Evolutionary conservation across 1,140 invertebrate genomes (phyloP), one percentile per base, ranked within the genome.

Genomic region (Leptinotarsa texana): DNA sequence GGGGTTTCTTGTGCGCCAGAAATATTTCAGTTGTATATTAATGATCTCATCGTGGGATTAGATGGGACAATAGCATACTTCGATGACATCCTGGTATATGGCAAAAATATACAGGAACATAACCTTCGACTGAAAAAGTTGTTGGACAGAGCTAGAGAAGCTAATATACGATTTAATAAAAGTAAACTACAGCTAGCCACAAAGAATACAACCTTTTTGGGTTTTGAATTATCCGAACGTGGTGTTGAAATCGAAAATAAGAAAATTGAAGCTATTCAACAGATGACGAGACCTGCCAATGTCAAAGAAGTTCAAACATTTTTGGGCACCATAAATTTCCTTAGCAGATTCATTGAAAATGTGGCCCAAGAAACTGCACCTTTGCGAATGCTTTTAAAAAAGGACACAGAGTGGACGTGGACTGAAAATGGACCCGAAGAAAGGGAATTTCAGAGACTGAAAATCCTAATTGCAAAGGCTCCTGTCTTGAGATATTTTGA

Each of bases 91-190:
- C 27, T 66, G 13, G 27, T 66, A 21, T 47, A 49, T 70, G 75
- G 75, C 33, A 72, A 65, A 42, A 75, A 75, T 18, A 47, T 49
- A 4, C 70, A 76, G 22, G 70, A 78, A 33, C 48, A 63, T 11
- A 42, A 47, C 57, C 51, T 74, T 69, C 22, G 66, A 63, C 49
- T 63, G 2, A 74, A 18, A 17, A 63, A 11, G 13, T 13, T 51
- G 11, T 17, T 51, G 49, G 17, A 51, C 17, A 51, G 17, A 51
- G 3, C 17, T 13, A 51, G 17, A 51, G 49, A 51, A 51, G 3
- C 13, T 51, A 17, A 17, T 17, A 13, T 51, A 17, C 2, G 13
- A 13, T 51, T 51, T 13, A 51, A 51, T 51, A 51, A 17, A 13
- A 17, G 17, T 13, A 51, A 51, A 51, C 49, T 51, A 51, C 11